Percentiles rank a stretch among this genome's conserved stretches.
Evolutionary conservation across 1,140 invertebrate genomes (phyloP).

Genomic region (Contarinia nasturtii): DNA sequence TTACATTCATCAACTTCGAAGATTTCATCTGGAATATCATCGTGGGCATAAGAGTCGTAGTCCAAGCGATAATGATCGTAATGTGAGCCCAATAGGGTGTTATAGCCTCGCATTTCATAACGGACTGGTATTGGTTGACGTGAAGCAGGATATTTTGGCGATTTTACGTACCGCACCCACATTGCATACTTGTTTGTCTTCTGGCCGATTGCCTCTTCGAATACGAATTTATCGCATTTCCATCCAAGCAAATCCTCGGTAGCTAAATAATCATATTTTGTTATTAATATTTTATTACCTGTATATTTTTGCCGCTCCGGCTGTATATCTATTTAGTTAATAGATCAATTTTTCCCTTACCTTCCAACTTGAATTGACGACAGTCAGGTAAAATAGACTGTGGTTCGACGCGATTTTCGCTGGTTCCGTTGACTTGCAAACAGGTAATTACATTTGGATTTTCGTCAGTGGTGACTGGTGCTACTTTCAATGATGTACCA

Average conservation of each 20-base stretch:
- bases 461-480: constrained; percentile 62
- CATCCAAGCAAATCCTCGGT: constrained; percentile 42
- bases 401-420: constrained; percentile 34
- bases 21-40: constrained; percentile 42
- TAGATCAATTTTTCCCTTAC: too few species aligned
- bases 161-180: constrained; percentile 55
- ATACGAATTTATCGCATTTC: constrained; percentile 53
- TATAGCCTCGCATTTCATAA: constrained; percentile 88
- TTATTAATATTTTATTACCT: neutral
- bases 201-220: constrained; percentile 41
- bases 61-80: constrained; percentile 88
- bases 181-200: constrained; percentile 77
- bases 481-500: constrained; percentile 67
- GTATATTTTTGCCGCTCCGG: too few species aligned
- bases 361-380: constrained; percentile 42
- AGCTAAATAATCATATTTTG: constrained; percentile 25
- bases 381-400: constrained; percentile 73
- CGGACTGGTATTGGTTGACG: constrained; percentile 40
- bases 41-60: constrained; percentile 53
- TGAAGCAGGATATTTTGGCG: constrained; percentile 18
- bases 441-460: constrained; percentile 54
- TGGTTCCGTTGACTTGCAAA: constrained; percentile 66
- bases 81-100: constrained; percentile 79
- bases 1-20: constrained; percentile 42
- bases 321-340: too few species aligned